Evolutionary conservation across 2,113 vertebrate genomes (phyloP), one percentile per base, ranked within the genome.

Genomic region (Anoura caudifer): DNA sequence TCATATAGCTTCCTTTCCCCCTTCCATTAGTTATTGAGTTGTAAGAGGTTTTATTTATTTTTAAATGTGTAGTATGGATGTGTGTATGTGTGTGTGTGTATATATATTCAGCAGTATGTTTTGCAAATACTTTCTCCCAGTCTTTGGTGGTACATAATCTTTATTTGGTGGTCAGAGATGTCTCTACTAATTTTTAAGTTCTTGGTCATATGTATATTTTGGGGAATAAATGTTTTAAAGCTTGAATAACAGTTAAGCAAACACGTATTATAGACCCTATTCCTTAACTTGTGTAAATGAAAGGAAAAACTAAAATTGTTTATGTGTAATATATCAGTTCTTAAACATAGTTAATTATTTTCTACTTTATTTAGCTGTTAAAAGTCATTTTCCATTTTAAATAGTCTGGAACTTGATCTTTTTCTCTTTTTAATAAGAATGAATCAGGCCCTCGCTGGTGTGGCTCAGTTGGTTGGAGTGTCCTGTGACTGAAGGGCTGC

Each of bases 401-500:
- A 59, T 93, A 52, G 41, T 65, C 22, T 85, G 75, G n/a, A 76
- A 61, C 41, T 85, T 95, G 79, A 45, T 70, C 33, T 70, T 96
- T 26, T 95, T 90, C 38, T 85, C 65, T 45, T 17, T 95, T 89
- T 92, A 92, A 70, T 91, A 95, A 95, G 92, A 70, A 89, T 67
- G n/a, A 89, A 80, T 69, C 36, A 94, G 3, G 61, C 61, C 61
- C 59, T 61, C 26, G 59, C 24, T 26, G 24, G 26, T 61, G 26
- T 61, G 59, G 59, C 59, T 61, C 26, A 61, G 24, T 31, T 63
- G 61, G 26, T 63, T 31, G 61, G 28, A 63, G 61, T 63, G 61
- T 63, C 59, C 61, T 63, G 61, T 63, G 59, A 31, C 28, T 63
- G 61, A 63, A 31, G 28, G 61, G 61, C 15, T 63, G 61, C 61